Conservation (phyloP, 2,113 vertebrate genomes). For the Triplophysa rosa region DNA sequence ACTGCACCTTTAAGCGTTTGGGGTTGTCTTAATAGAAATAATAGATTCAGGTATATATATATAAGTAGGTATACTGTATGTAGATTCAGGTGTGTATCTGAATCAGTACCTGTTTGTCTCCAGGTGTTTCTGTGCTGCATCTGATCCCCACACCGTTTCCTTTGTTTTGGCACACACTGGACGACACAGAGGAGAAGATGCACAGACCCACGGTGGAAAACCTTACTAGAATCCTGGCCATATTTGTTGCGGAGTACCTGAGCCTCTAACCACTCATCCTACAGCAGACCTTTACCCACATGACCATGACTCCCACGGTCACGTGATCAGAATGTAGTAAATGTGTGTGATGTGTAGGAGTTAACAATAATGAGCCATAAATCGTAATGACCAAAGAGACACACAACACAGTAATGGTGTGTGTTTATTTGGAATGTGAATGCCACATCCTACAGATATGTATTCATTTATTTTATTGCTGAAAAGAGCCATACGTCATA, state of each 20-base stretch:
- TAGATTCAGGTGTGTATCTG: background rate
- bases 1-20: too few relatives aligned
- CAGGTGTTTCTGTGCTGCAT: constrained; percentile 85
- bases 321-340: background rate
- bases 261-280: constrained; percentile 67
- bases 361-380: constrained; percentile 6
- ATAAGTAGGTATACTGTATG: background rate
- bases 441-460: background rate
- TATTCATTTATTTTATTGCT: constrained; percentile 20
- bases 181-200: constrained; percentile 83
- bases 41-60: background rate
- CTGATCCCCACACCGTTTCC: constrained; percentile 90
- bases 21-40: too few relatives aligned
- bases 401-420: background rate
- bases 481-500: constrained; percentile 41
- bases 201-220: constrained; percentile 83
- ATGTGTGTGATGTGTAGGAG: background rate
- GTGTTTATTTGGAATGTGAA: constrained; percentile 27
- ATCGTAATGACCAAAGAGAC: background rate
- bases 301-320: background rate
- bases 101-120: background rate
- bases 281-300: background rate
- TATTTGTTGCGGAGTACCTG: constrained; percentile 85
- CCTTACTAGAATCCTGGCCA: constrained; percentile 79
- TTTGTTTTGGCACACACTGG: constrained; percentile 83